Evolutionary conservation across 1,140 invertebrate genomes (phyloP).

Genomic region (Macrobrachium rosenbergii): DNA sequence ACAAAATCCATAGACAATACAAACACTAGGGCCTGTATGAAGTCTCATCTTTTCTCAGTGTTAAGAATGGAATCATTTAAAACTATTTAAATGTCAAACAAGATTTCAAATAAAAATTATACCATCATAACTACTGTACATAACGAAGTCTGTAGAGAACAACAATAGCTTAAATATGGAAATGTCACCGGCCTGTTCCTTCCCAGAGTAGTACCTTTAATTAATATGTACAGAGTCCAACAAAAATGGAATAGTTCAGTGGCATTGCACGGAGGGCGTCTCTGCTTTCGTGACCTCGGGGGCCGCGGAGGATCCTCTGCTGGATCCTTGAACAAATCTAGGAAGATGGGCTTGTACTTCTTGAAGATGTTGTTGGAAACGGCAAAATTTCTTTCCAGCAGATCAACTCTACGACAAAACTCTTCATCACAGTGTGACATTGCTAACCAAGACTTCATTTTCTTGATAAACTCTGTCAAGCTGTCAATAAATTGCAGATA

Average conservation of each 20-base stretch:
- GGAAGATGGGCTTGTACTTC: constrained; percentile 92
- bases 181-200: too few relatives aligned
- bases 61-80: not conserved
- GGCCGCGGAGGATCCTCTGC: constrained; percentile 75
- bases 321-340: constrained; percentile 82
- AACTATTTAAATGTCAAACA: not conserved
- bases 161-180: too few relatives aligned
- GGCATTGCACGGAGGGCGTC: constrained; percentile 70
- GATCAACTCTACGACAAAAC: constrained; percentile 87
- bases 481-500: constrained; percentile 73
- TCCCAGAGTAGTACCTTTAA: constrained; percentile 51
- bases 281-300: constrained; percentile 80
- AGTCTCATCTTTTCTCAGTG: too few relatives aligned
- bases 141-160: too few relatives aligned
- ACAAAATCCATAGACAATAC: too few relatives aligned
- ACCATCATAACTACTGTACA: not conserved
- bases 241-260: constrained; percentile 64
- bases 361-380: constrained; percentile 95
- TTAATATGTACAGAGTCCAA: constrained; percentile 66
- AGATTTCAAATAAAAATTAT: too few relatives aligned
- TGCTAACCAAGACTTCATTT: constrained; percentile 96
- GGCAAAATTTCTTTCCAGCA: constrained; percentile 91
- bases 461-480: constrained; percentile 94
- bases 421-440: constrained; percentile 91
- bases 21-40: too few relatives aligned